These are phyloP conservation scores for Dryoscopus gambensis DNA, from an alignment of 2,113 vertebrate genomes.

Conservation along the genomic window DNA sequence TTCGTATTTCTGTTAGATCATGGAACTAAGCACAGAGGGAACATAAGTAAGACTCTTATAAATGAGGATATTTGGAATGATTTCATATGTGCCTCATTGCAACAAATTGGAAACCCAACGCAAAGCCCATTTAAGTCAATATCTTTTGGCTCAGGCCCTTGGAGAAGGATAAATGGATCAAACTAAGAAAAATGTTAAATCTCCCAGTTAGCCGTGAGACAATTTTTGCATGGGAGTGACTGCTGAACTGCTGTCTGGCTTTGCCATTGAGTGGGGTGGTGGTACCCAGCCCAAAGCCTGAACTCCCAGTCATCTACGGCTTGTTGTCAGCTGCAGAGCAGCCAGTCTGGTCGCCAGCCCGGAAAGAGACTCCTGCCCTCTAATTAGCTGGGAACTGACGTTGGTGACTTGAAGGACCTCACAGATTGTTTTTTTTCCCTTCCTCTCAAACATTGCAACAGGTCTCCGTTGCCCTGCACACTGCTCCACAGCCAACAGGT, in stretches of 20 bases:
- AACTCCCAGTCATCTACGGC: neutral
- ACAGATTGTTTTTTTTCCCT: accelerated
- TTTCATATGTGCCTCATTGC: neutral
- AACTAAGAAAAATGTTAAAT: neutral
- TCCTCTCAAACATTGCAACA: neutral
- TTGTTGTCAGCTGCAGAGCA: neutral
- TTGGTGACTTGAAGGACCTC: neutral
- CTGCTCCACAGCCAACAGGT: neutral
- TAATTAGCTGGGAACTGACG: neutral
- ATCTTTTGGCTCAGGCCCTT: neutral
- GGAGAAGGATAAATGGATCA: neutral
- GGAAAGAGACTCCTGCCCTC: neutral
- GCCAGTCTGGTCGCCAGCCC: neutral
- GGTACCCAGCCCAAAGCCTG: neutral
- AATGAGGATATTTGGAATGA: neutral
- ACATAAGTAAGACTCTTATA: neutral
- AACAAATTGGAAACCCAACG: neutral
- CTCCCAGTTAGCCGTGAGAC: neutral
- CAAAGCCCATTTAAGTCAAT: neutral
- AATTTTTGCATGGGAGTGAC: accelerated
- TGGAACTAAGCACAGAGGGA: neutral
- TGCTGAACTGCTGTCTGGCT: neutral
- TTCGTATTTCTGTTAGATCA: neutral
- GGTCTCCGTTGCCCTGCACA: neutral
- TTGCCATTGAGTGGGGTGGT: accelerated